Percentiles rank a stretch among this genome's conserved stretches.
phyloP scores from a whole-genome alignment of 2,888 invertebrate species.

The Taenaris catops region DNA sequence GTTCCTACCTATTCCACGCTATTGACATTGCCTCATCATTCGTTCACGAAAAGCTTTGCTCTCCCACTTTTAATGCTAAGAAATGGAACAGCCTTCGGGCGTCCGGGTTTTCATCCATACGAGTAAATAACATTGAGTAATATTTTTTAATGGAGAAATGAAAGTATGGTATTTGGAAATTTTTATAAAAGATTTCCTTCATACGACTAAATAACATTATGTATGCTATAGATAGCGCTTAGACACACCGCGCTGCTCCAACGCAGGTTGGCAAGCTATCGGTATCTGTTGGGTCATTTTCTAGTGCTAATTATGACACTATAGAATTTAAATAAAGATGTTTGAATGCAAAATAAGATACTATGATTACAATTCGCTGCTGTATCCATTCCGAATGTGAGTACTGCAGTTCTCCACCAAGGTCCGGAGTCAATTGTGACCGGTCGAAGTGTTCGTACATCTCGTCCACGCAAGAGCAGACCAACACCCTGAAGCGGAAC shows the following conservation, averaged over 20 bases:
- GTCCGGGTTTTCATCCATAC: slow-evolving; percentile 1
- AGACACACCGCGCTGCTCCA: too few species aligned
- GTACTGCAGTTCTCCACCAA: slow-evolving; percentile 94
- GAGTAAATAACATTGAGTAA: too few species aligned
- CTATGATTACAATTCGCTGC: slow-evolving; percentile 96
- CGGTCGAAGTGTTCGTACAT: slow-evolving; percentile 91
- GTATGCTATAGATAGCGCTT: too few species aligned
- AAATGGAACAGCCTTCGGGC: slow-evolving; percentile 2
- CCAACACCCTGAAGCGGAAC: slow-evolving; percentile 93
- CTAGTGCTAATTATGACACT: too few species aligned
- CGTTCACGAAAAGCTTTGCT: slow-evolving; percentile 3
- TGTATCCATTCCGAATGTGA: slow-evolving; percentile 98
- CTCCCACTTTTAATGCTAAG: slow-evolving; percentile 6
- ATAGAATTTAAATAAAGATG: too few species aligned
- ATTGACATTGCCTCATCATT: not conserved
- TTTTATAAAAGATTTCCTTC: too few species aligned
- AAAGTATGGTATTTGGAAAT: too few species aligned
- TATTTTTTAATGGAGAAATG: too few species aligned
- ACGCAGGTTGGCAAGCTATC: too few species aligned
- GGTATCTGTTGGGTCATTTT: too few species aligned
- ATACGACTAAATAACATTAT: too few species aligned
- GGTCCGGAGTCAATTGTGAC: slow-evolving; percentile 91
- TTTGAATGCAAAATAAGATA: too few species aligned
- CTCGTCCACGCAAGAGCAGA: slow-evolving; percentile 92
- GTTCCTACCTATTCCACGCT: not conserved